Evolutionary conservation across 1,140 invertebrate genomes (phyloP), one percentile per base, ranked within the genome.

Genomic region (Leucophenga varia): DNA sequence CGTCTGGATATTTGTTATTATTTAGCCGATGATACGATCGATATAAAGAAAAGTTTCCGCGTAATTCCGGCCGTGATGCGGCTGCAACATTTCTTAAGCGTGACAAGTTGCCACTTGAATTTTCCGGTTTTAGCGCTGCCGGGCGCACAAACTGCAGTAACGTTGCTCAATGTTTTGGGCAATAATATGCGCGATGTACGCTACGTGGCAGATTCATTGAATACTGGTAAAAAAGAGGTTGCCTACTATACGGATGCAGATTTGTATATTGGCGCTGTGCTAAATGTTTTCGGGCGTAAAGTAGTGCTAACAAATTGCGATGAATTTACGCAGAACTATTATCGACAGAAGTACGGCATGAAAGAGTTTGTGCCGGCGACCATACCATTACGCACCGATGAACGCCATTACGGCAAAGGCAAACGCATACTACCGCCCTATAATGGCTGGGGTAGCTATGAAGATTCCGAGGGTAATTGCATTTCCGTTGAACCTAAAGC

Each of bases 381-480:
- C 5, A 54, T 76, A 21, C 69, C 59, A 0, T 55, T 64, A 3
- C 65, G 78, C n/a, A 77, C 70, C 5, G 57, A 78, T 45, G 60
- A 75, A 39, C 48, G 68, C 22, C 7, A 41, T 0, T 43, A 42
- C 6, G 39, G 48, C 3, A 72, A 61, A 19, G 51, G 58, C 59
- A 16, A 74, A 80, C 78, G 79, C 20, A 74, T 85, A 38, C 65
- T 90, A 21, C 91, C 93, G 9, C 91, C 91, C 1, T 93, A 91
- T 80, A 94, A 93, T 65, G 91, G 91, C 4, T 92, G 85, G 76
- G 93, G 93, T 4, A 84, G 83, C 1, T 86, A 90, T 53, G 90
- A 93, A 55, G 92, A 95, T 75, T 93, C 91, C 0, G 83, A 92
- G 17, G 86, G 86, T 49, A 93, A 92, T 64, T 93, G 90, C 70